Percentiles rank a stretch among this genome's conserved stretches.
phyloP scores from a whole-genome alignment of 2,797 vertebrate genomes.

The Glyptemys insculpta region DNA sequence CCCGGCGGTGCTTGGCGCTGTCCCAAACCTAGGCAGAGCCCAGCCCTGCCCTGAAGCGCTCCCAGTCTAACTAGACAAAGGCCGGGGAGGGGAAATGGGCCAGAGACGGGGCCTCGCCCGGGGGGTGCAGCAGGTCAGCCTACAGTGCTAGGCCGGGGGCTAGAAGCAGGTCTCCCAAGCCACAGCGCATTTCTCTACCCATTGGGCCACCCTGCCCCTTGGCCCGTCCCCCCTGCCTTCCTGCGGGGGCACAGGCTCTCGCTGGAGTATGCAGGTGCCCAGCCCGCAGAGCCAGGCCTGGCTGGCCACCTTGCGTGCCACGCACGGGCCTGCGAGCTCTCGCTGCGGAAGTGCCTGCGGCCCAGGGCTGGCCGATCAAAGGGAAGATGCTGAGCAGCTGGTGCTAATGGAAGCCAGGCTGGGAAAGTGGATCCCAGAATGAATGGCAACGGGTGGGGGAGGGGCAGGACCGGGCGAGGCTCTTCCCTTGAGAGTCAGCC shows the following conservation, averaged over 20 bases:
- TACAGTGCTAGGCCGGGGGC: too few species aligned
- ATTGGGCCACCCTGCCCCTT: too few species aligned
- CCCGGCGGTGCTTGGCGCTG: too few species aligned
- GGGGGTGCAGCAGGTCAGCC: too few species aligned
- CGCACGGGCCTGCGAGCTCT: accelerated
- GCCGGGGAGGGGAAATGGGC: too few species aligned
- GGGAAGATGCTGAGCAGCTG: slow-evolving; percentile 14
- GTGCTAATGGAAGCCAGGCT: neutral
- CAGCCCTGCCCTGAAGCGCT: too few species aligned
- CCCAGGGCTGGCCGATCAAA: neutral
- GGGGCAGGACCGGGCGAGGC: neutral
- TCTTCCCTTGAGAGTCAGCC: neutral
- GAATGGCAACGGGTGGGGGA: neutral
- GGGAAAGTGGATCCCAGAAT: neutral
- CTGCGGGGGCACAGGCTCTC: neutral
- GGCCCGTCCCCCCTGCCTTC: too few species aligned
- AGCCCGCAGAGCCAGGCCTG: neutral
- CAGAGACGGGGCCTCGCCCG: too few species aligned
- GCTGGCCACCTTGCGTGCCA: too few species aligned
- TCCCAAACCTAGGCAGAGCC: neutral
- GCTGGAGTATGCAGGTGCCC: too few species aligned
- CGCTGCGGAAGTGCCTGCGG: neutral
- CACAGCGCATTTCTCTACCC: too few species aligned
- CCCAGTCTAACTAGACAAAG: neutral
- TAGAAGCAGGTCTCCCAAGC: too few species aligned